Evolutionary conservation across 2,113 vertebrate species (phyloP).

Genomic region (Vombatus ursinus): DNA sequence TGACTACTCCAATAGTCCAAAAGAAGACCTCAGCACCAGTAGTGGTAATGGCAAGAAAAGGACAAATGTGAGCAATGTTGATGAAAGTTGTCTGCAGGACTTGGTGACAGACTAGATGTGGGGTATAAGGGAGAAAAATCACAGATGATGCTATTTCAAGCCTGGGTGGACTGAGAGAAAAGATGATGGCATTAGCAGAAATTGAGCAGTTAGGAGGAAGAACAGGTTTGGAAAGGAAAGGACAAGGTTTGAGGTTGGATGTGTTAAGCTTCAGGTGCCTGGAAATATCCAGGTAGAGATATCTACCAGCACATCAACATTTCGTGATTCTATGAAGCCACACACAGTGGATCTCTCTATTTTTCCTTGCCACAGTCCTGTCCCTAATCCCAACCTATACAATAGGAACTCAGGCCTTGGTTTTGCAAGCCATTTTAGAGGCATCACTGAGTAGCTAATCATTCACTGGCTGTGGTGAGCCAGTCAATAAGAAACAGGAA

Average conservation of each 20-base stretch:
- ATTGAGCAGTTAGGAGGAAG: not conserved
- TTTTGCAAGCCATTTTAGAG: not conserved
- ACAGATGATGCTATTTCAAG: not conserved
- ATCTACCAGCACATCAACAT: not conserved
- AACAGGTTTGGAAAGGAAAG: not conserved
- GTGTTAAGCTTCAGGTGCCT: not conserved
- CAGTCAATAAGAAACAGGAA: not conserved
- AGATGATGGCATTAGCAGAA: not conserved
- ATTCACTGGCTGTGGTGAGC: not conserved
- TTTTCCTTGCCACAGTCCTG: not conserved
- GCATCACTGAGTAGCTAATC: not conserved
- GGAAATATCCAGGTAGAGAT: not conserved
- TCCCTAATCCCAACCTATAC: not conserved
- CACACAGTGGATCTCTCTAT: not conserved
- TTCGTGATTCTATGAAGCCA: not conserved
- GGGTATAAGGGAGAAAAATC: not conserved
- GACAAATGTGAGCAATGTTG: not conserved
- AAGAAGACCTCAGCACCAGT: not conserved
- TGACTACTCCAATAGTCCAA: not conserved
- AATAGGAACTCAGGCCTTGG: not conserved
- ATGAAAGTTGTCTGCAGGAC: not conserved
- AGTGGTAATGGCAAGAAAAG: not conserved
- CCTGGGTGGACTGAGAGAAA: not conserved
- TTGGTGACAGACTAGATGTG: not conserved
- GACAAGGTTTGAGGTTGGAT: not conserved